Evolutionary conservation across 2,888 invertebrate genomes (phyloP).

Genomic region (Sinelater perroti): DNA sequence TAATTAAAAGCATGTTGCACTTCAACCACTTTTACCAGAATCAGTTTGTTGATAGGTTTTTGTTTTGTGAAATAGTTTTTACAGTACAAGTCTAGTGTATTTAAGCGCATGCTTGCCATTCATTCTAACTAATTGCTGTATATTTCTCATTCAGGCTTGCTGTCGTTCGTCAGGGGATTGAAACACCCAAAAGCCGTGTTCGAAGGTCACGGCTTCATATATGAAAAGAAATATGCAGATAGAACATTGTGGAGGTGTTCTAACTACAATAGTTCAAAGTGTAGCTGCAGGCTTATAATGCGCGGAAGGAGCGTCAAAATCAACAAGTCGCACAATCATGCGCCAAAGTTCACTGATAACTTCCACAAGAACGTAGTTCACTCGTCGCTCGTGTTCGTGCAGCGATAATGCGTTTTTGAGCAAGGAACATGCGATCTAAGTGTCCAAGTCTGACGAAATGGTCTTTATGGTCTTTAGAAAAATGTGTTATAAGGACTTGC

Average conservation of each 20-base stretch:
- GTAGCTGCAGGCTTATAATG: slow-evolving; percentile 46
- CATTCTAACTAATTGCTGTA: slow-evolving; percentile 4
- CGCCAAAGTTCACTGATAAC: slow-evolving; percentile 11
- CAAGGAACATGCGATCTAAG: too few species aligned
- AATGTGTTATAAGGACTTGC: too few species aligned
- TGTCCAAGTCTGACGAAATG: too few species aligned
- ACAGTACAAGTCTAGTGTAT: background rate
- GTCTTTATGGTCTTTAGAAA: too few species aligned
- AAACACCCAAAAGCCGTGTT: slow-evolving; percentile 39
- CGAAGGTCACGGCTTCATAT: slow-evolving; percentile 31
- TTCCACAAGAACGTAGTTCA: background rate
- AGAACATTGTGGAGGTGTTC: slow-evolving; percentile 46
- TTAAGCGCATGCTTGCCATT: background rate
- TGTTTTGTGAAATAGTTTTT: too few species aligned
- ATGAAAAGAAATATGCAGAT: slow-evolving; percentile 36
- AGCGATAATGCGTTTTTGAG: too few species aligned
- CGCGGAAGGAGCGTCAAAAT: slow-evolving; percentile 46
- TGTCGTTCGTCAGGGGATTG: slow-evolving; percentile 33
- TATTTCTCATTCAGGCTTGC: slow-evolving; percentile 18
- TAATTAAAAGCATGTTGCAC: too few species aligned
- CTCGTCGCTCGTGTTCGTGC: background rate
- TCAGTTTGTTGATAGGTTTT: too few species aligned
- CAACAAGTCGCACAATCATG: slow-evolving; percentile 44
- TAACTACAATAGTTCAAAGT: slow-evolving; percentile 45
- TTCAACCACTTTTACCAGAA: too few species aligned